Base-by-base conservation (phyloP, 2,113 vertebrate genomes). In the Callorhinus ursinus region DNA sequence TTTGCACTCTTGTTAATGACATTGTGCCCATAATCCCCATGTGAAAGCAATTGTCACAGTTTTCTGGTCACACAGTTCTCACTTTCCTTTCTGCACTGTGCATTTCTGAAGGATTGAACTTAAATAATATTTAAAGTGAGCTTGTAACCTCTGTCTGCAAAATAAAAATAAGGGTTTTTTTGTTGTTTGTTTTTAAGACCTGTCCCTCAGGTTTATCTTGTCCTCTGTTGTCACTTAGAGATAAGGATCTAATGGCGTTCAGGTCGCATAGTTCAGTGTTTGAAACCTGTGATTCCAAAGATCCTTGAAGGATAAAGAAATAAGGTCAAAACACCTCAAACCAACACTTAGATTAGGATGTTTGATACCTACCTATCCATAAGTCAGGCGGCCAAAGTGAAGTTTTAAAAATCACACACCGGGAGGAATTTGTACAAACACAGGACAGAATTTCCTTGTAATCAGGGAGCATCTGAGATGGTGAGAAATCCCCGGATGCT, bases 1-100 rank as follows among this genome's bases (percentile, higher is more conserved):
- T 71, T 39, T 84, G 94, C 36, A 90, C 36, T 94, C 87, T 51
- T 15, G 39, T 26, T 87, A 82, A 65, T 53, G 80, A 84, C 79
- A 77, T 10, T 85, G 87, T 80, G 69, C 36, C 72, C 53, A 67
- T 85, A 96, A 96, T 92, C 51, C 63, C 59, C 0, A 39, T 94
- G 71, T 96, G 90, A 82, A 97, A 95, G 55, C 88, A 90, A 95
- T 98, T 97, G 96, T 85, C 92, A 96, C 92, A 94, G 96, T 90
- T 83, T 92, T 19, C 53, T 16, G 65, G 94, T 97, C 97, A 42
- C 96, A 98, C 96, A 61, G 90, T 93, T 97, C 97, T 98, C 94
- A 93, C 51, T 96, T 97, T 96, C 92, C 71, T 59, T 96, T 85
- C 88, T 84, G 24, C 57, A 88, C 67, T 84, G 19, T 77, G 42